These are phyloP conservation scores for Orthonyx spaldingii DNA, from an alignment of 2,113 vertebrate genomes.

Conservation along the genomic window DNA sequence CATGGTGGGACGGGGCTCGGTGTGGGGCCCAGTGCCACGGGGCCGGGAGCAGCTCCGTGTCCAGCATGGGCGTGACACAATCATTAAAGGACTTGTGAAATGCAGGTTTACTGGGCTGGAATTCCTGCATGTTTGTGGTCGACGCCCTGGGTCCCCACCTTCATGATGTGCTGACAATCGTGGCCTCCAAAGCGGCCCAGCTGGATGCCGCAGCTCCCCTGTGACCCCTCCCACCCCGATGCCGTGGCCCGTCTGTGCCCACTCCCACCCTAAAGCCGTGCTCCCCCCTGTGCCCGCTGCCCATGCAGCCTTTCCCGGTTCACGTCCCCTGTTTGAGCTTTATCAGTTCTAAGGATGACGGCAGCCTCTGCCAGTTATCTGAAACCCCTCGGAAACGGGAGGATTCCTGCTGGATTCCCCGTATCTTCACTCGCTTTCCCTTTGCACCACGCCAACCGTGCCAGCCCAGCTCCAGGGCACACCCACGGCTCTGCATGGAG, in stretches of 20 bases:
- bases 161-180: accelerated
- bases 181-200: background rate
- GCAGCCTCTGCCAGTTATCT: background rate
- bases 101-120: background rate
- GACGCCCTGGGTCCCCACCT: background rate
- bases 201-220: accelerated
- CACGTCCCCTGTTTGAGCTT: background rate
- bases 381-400: accelerated
- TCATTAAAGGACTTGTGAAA: slow-evolving; percentile 47
- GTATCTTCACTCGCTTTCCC: accelerated
- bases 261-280: no score
- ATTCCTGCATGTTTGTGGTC: background rate
- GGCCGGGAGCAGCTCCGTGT: background rate
- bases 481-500: accelerated
- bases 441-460: accelerated
- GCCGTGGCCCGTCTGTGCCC: no score
- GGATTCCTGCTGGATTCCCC: background rate
- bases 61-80: background rate
- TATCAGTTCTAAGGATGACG: accelerated
- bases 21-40: background rate
- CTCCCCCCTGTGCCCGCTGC: background rate
- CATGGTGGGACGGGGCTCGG: accelerated
- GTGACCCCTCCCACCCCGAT: background rate
- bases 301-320: background rate
- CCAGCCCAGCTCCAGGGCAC: background rate